Evolutionary conservation across 2,888 invertebrate species (phyloP), one percentile per base, ranked within the genome.

Genomic region (Caenorhabditis panamensis): DNA sequence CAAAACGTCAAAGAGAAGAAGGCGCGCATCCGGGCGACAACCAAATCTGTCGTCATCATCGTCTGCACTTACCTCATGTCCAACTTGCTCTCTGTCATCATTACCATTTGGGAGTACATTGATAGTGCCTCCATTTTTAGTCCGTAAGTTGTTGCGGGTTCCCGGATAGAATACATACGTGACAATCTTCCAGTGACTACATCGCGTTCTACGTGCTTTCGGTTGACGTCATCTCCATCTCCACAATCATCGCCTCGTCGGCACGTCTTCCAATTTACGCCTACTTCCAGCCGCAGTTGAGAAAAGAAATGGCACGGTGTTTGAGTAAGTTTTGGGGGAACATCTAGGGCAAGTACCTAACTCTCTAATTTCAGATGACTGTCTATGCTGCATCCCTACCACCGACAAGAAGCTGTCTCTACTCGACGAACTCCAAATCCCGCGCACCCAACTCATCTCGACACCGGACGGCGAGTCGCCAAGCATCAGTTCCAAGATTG

Each of bases 231-330:
- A 82, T 86, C 41, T 86, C 86, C 0, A 63, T 86, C 36, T 63
- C 83, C 20, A 82, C 86, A 22, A 85, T 85, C 59, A 67, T 87
- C 37, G 82, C 85, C 18, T 87, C 84, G 13, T 83, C 80, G 31
- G 78, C 84, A n/a, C 79, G 87, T 49, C 79, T 87, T 16, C 87
- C 87, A 47, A 86, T 87, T 78, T 86, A 86, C 63, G 82, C 79
- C 24, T 78, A 79, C 41, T 84, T 82, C 66, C 87, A 87, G 47
- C 87, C 87, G 24, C 58, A 84, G 6, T 51, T 87, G 2, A 54
- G 87, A 36, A 79, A 71, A 20, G 87, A 87, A 49, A 84, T 86
- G 82, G 54, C 62, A 9, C 64, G 73, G 22, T 82, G 81, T 68
- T 61, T 87, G 22, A 61, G 86, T 86, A 16, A 63, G 80, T 68